phyloP scores from a whole-genome alignment of 2,113 vertebrate species.

The Vidua chalybeata region DNA sequence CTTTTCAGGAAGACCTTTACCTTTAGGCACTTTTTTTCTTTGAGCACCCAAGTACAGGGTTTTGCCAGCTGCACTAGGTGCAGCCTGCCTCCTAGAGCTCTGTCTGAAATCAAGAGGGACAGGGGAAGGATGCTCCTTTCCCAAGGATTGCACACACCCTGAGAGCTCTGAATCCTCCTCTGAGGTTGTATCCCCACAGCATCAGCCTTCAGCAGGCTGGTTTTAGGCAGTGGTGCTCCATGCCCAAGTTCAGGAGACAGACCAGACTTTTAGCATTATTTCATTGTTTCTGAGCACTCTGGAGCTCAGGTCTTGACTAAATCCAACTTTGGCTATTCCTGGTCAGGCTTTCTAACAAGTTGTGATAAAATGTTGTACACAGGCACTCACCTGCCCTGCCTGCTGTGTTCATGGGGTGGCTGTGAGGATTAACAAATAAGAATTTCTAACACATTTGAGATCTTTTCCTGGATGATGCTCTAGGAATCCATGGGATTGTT shows the following conservation, averaged over 20 bases:
- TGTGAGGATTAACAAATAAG: background rate
- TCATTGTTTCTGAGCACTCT: background rate
- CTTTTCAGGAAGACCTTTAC: background rate
- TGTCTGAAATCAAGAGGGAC: background rate
- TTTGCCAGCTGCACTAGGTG: background rate
- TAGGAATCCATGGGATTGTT: background rate
- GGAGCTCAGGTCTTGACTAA: background rate
- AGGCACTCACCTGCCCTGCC: background rate
- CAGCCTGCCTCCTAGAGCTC: background rate
- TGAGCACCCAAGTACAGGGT: background rate
- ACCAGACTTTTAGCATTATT: background rate
- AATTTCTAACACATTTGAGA: background rate
- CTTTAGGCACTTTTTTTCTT: background rate
- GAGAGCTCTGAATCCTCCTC: background rate
- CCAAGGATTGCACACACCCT: background rate
- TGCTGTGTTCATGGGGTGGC: background rate
- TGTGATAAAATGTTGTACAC: background rate
- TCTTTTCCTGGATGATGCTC: background rate
- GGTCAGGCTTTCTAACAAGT: background rate
- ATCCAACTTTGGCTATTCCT: background rate
- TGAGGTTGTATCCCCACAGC: background rate
- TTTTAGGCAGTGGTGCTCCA: background rate
- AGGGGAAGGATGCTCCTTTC: background rate
- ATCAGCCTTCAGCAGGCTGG: background rate
- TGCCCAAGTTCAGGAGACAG: background rate